Evolutionary conservation across 2,888 invertebrate genomes (phyloP).

Genomic region (Cheilosia scutellata): DNA sequence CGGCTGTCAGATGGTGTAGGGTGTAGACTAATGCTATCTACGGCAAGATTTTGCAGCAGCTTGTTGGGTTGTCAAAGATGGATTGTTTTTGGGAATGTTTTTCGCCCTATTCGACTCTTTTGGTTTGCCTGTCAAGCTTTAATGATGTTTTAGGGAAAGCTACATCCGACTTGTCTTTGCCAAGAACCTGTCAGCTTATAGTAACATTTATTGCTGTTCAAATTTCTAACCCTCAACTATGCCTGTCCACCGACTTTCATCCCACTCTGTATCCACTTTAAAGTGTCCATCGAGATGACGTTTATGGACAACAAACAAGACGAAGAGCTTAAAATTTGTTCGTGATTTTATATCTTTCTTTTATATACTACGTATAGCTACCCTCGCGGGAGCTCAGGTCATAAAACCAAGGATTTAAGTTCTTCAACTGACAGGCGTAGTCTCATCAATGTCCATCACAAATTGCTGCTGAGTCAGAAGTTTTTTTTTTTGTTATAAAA

Average conservation of each 20-base stretch:
- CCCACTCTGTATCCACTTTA: slow-evolving; percentile 19
- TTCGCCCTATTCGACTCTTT: no score
- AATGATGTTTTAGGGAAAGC: no score
- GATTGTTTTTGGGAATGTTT: no score
- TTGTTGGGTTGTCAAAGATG: background rate
- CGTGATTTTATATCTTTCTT: slow-evolving; percentile 41
- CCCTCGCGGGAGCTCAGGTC: slow-evolving; percentile 32
- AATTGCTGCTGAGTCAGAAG: slow-evolving; percentile 64
- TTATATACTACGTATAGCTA: background rate
- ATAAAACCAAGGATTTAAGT: slow-evolving; percentile 63
- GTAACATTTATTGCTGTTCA: no score
- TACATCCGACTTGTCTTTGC: no score
- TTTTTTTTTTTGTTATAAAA: slow-evolving; percentile 26
- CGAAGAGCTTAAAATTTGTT: slow-evolving; percentile 45
- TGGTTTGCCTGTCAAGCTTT: no score
- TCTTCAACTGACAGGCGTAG: slow-evolving; percentile 62
- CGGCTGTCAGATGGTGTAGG: background rate
- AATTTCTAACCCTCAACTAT: background rate
- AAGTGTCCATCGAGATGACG: slow-evolving; percentile 60
- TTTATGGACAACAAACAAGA: slow-evolving; percentile 66
- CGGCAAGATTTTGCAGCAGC: no score
- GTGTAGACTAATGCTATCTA: background rate
- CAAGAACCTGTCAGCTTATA: no score
- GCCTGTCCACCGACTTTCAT: slow-evolving; percentile 19
- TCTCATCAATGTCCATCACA: slow-evolving; percentile 74